Percentiles rank a stretch among this genome's conserved stretches.
phyloP scores from a whole-genome alignment of 2,113 vertebrate species.

The Elanoides forficatus region DNA sequence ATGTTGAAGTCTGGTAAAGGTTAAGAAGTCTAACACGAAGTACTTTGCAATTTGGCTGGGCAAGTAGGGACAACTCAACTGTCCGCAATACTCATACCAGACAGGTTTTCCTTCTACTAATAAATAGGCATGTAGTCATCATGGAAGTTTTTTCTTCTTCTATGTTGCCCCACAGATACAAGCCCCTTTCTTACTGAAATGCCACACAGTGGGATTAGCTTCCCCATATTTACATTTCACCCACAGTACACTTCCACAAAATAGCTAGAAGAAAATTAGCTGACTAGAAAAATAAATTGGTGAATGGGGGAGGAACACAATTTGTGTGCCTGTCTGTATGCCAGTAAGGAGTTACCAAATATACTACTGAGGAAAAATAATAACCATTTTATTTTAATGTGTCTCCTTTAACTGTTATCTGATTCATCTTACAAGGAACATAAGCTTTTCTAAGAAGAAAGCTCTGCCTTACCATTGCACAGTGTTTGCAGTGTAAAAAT shows the following conservation, averaged over 20 bases:
- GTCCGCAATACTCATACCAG: not conserved
- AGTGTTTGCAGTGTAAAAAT: not conserved
- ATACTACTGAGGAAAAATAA: not conserved
- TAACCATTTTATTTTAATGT: not conserved
- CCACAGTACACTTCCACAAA: not conserved
- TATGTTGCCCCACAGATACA: not conserved
- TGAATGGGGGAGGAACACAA: not conserved
- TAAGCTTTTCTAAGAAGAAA: not conserved
- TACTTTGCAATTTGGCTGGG: not conserved
- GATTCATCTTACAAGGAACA: not conserved
- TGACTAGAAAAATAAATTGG: not conserved
- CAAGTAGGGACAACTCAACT: not conserved
- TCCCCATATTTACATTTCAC: not conserved
- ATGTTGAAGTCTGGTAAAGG: not conserved
- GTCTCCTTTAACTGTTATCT: not conserved
- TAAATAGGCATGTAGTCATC: fast-evolving
- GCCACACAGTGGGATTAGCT: not conserved
- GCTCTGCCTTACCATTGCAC: not conserved
- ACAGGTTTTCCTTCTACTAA: not conserved
- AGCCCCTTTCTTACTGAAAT: not conserved
- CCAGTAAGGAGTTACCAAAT: not conserved
- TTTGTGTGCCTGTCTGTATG: not conserved
- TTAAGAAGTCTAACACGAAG: not conserved
- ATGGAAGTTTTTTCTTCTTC: not conserved
- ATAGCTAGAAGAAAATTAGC: not conserved